Evolutionary conservation across 2,113 vertebrate species (phyloP), one percentile per base, ranked within the genome.

Genomic region (Ancistrus triradiatus): DNA sequence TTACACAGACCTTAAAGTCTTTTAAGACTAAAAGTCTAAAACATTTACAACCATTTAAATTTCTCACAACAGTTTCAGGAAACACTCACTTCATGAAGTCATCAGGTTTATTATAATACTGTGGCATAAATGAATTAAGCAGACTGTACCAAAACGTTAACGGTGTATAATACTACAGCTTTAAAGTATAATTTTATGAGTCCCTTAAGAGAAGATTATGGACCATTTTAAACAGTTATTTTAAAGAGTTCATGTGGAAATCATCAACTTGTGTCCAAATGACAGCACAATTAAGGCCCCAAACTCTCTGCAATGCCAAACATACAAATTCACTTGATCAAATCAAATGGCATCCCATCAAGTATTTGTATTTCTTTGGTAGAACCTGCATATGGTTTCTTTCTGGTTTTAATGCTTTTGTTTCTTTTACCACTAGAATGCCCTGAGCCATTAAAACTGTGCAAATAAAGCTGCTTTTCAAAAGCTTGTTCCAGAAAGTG

Each of bases 141-240:
- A 14, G 19, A 6, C 3, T 24, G 27, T 21, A 47, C 17, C 43
- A 33, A 17, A n/a, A 59, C 35, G 9, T 42, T 42, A 18, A 8
- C 17, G 22, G 25, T 42, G 25, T 58, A 58, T 58, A 43, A 58
- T 43, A 14, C n/a, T 58, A 43, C 9, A 58, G 42, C 55, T 58
- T 58, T 58, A 37, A 58, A 43, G 37, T 42, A 27, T 7, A 13
- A 13, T 33, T 70, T 68, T 63, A 75, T 61, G 21, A 38, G 40
- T 49, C 22, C 6, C 53, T 62, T 59, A 72, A 64, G 51, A 40
- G 2, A 18, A 21, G 68, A 60, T 48, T 49, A 68, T 50, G 48
- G 18, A 53, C 17, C 21, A 31, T 69, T 69, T 63, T 28, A 63
- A 47, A 47, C 27, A 42, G 47, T 42, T 24, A 25, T 57, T 56